Evolutionary conservation across 2,797 vertebrate species (phyloP), one percentile per base, ranked within the genome.

Genomic region (Sardinella longiceps): DNA sequence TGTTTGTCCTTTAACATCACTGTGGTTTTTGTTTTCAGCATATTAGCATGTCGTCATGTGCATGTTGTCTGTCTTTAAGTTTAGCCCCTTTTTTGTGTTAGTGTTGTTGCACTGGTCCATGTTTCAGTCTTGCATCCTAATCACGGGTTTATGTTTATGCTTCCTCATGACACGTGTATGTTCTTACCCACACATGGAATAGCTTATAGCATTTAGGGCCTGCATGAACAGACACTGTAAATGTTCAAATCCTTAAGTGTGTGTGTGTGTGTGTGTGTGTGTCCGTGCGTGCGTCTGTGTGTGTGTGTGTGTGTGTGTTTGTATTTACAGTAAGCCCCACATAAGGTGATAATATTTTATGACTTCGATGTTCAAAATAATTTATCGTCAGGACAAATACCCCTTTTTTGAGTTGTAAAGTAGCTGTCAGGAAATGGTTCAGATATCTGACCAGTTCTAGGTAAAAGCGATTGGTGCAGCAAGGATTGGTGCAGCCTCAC

Each of bases 401-500:
- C 14, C 25, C 12, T 25, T 66, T 66, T 12, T 66, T 12, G 43
- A 58, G 23, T 58, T 58, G 1, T 58, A 10, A 63, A 63, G 60
- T 63, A 63, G 30, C 30, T 37, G 66, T 74, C 86, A 81, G 88
- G 87, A 91, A 30, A 88, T 1, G 50, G 83, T 88, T 88, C 91
- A 86, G 87, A 81, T 86, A 74, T 85, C 48, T 33, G 81, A 63
- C 84, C 43, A 81, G 45, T 80, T 88, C 86, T 85, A 84, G 37
- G 81, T 89, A 86, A 94, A 95, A 94, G 93, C 92, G n/a, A n/a
- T n/a, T n/a, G n/a, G n/a, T n/a, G n/a, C 93, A 88, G 93, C 94
- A n/a, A 93, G 96, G 96, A 97, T 95, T 90, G 94, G 93, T 94
- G 92, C 95, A 82, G 91, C 95, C 77, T 89, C 95, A 91, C 83